These are phyloP conservation scores for Halotydeus destructor DNA, from an alignment of 1,140 invertebrate genomes.

Conservation along the genomic window DNA sequence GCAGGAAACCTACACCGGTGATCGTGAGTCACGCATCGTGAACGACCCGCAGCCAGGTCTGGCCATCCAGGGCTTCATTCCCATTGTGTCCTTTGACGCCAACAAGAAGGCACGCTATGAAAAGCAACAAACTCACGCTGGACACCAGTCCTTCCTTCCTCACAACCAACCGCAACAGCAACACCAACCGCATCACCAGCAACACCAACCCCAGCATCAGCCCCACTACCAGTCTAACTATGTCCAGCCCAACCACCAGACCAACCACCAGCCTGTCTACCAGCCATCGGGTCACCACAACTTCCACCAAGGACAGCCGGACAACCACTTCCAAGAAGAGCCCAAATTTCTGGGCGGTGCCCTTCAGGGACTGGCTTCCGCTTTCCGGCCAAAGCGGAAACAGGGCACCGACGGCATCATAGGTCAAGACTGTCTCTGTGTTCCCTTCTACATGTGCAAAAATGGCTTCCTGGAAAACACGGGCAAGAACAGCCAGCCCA, in stretches of 20 bases:
- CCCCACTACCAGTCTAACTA: neutral
- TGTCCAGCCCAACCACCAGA: neutral
- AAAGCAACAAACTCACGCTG: constrained; percentile 3
- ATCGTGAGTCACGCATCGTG: neutral
- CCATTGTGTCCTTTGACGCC: neutral
- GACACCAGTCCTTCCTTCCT: constrained; percentile 4
- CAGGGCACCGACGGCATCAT: neutral
- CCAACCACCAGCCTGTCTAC: constrained; percentile 3
- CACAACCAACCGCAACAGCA: neutral
- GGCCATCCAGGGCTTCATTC: constrained; percentile 7
- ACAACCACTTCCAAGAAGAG: constrained; percentile 6
- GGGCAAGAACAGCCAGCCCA: constrained; percentile 1
- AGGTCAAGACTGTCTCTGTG: constrained; percentile 17
- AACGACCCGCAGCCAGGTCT: constrained; percentile 1
- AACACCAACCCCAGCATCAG: constrained; percentile 2
- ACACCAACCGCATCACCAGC: neutral
- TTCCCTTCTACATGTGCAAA: constrained; percentile 20
- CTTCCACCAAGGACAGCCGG: constrained; percentile 7
- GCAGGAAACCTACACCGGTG: neutral
- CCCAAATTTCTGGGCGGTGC: constrained; percentile 9
- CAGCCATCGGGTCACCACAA: neutral
- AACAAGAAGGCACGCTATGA: constrained; percentile 7
- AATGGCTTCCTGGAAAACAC: constrained; percentile 17
- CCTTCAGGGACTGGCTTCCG: constrained; percentile 7
- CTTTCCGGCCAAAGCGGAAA: constrained; percentile 3